These are phyloP conservation scores for Coleophora deauratella DNA, from an alignment of 2,888 invertebrate genomes.

Conservation along the genomic window DNA sequence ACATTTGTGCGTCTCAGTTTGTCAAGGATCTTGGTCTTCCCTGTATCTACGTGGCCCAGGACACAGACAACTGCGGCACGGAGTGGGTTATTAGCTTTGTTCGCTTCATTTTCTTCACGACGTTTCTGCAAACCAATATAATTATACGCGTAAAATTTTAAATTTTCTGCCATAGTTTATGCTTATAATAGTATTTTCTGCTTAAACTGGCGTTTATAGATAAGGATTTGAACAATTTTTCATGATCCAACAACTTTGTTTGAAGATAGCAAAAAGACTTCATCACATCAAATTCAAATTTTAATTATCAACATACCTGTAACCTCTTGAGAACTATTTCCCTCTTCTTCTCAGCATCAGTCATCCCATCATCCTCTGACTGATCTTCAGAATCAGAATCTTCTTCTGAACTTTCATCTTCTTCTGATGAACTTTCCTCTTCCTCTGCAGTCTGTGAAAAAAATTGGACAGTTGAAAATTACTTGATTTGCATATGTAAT, in stretches of 20 bases:
- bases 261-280: no score
- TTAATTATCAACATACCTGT: slow-evolving; percentile 62
- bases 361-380: slow-evolving; percentile 78
- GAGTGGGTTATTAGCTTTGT: slow-evolving; percentile 68
- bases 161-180: no score
- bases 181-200: no score
- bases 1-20: slow-evolving; percentile 93
- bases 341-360: slow-evolving; percentile 83
- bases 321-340: slow-evolving; percentile 83
- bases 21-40: slow-evolving; percentile 99
- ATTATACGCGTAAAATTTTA: not conserved
- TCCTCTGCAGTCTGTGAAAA: slow-evolving; percentile 54
- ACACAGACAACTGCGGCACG: slow-evolving; percentile 99
- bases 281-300: no score
- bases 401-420: slow-evolving; percentile 61
- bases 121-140: slow-evolving; percentile 63
- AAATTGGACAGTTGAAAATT: slow-evolving; percentile 9
- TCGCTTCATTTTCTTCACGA: slow-evolving; percentile 61
- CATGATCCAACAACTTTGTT: no score
- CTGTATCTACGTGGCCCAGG: slow-evolving; percentile 99
- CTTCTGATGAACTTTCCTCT: slow-evolving; percentile 56
- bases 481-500: not conserved
- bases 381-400: slow-evolving; percentile 75
- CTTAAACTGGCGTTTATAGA: no score
- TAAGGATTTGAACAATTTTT: no score